Percentiles rank a stretch among this genome's conserved stretches.
Conservation (phyloP, 2,113 vertebrate genomes). For the Forbesichthys agassizii region DNA sequence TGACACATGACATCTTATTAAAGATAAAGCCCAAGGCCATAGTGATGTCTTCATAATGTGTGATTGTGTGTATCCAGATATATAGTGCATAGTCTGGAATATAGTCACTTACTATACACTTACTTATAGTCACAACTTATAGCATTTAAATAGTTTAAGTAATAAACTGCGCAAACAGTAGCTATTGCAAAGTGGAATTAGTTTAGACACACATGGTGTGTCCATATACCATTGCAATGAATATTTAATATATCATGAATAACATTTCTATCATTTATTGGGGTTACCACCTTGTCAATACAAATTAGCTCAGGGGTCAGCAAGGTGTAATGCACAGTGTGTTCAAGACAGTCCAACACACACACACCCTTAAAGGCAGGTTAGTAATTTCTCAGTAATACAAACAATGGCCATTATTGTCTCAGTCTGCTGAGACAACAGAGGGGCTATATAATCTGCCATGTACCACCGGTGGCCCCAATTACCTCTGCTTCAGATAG, state of each 20-base stretch:
- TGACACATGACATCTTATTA: conserved; percentile 49
- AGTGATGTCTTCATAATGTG: neutral
- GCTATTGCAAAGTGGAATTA: neutral
- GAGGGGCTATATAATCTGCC: conserved; percentile 59
- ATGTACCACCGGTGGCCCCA: conserved; percentile 48
- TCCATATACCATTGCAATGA: neutral
- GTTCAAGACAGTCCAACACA: conserved; percentile 37
- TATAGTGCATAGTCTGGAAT: neutral
- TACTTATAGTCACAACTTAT: neutral
- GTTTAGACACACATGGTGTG: neutral
- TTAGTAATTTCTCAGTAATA: conserved; percentile 31
- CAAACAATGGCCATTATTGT: conserved; percentile 53
- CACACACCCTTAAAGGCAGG: conserved; percentile 14
- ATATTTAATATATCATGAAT: neutral
- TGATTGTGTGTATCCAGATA: too few species aligned
- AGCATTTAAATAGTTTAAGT: neutral
- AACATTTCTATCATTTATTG: neutral
- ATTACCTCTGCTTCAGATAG: conserved; percentile 47
- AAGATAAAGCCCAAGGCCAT: neutral
- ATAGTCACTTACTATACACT: neutral
- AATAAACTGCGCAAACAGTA: neutral
- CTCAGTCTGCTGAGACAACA: conserved; percentile 51
- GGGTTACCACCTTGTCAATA: conserved; percentile 40
- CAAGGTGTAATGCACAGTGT: conserved; percentile 24
- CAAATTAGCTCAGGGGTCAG: conserved; percentile 43